These are phyloP conservation scores for Ophiothrix spiculata DNA, from an alignment of 35 echinoderm and acorn worm genomes.

Conservation along the genomic window DNA sequence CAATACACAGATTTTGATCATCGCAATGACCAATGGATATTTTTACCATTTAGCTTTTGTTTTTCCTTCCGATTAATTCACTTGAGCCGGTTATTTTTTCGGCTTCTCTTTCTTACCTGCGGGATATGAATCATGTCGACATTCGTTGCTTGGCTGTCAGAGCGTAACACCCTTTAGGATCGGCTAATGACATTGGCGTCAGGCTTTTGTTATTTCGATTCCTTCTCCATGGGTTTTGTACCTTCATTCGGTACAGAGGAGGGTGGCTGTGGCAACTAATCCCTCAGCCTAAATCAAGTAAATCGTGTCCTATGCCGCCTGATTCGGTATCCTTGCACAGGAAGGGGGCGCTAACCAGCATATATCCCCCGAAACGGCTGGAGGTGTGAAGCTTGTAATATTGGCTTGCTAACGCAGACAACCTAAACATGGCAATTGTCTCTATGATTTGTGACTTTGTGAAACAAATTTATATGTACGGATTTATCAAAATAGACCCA, in stretches of 20 bases:
- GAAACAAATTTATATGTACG: too few relatives aligned
- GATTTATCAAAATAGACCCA: too few relatives aligned
- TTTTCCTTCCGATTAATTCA: not conserved
- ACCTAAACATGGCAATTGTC: too few relatives aligned
- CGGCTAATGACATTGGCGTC: not conserved
- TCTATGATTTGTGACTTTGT: too few relatives aligned
- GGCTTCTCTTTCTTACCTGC: not conserved
- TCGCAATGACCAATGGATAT: not conserved
- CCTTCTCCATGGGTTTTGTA: not conserved
- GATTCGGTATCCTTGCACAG: not conserved
- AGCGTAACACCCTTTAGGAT: not conserved
- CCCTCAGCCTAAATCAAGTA: too few relatives aligned
- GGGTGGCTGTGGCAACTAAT: too few relatives aligned
- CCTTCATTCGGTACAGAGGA: too few relatives aligned
- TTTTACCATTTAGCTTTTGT: not conserved
- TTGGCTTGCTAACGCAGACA: too few relatives aligned
- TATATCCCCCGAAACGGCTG: not conserved
- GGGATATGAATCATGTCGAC: not conserved
- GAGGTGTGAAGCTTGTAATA: not conserved
- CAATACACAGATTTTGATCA: not conserved
- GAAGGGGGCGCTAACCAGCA: not conserved
- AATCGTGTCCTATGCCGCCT: too few relatives aligned
- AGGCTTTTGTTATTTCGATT: not conserved
- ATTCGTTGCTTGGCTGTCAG: not conserved
- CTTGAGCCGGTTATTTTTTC: not conserved